A percentile compares a stretch with the other conserved stretches of the same genome.
Evolutionary conservation across 2,888 invertebrate genomes (phyloP).

Genomic region (Sialis lutaria): DNA sequence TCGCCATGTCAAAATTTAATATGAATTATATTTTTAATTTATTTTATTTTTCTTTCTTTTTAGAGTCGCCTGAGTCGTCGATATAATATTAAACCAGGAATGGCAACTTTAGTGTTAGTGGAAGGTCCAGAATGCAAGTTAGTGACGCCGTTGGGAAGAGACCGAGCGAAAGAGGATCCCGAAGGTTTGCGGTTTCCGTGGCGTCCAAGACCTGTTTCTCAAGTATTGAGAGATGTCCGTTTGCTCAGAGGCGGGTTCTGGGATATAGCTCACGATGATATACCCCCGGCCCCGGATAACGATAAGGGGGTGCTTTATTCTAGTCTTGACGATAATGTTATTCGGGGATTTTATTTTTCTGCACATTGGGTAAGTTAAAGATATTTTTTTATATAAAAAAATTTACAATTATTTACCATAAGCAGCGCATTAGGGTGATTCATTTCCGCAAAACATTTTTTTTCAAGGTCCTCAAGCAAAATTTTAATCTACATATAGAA

Average conservation of each 20-base stretch:
- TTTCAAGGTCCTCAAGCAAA: too few species aligned
- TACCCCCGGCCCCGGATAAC: conserved; percentile 14
- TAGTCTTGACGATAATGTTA: conserved; percentile 24
- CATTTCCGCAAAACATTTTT: too few species aligned
- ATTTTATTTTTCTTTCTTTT: conserved; percentile 12
- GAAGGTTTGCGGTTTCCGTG: conserved; percentile 53
- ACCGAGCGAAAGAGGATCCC: conserved; percentile 51
- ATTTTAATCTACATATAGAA: too few species aligned
- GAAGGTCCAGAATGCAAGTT: conserved; percentile 45
- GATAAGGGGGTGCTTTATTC: conserved; percentile 35
- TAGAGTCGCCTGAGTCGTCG: conserved; percentile 61
- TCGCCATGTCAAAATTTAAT: too few species aligned
- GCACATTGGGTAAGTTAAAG: conserved; percentile 64
- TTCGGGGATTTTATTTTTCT: conserved; percentile 70
- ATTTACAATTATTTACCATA: too few species aligned
- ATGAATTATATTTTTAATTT: too few species aligned
- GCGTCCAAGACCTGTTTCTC: conserved; percentile 49
- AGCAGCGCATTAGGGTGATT: too few species aligned
- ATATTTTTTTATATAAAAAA: too few species aligned
- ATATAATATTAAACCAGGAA: conserved; percentile 58
- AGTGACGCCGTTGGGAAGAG: conserved; percentile 38
- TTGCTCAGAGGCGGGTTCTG: conserved; percentile 3
- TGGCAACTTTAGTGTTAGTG: conserved; percentile 56
- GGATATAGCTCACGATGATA: conserved; percentile 22
- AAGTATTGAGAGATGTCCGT: conserved; percentile 21